These are phyloP conservation scores for Lochmaea crataegi DNA, from an alignment of 2,888 invertebrate species.

Conservation along the genomic window DNA sequence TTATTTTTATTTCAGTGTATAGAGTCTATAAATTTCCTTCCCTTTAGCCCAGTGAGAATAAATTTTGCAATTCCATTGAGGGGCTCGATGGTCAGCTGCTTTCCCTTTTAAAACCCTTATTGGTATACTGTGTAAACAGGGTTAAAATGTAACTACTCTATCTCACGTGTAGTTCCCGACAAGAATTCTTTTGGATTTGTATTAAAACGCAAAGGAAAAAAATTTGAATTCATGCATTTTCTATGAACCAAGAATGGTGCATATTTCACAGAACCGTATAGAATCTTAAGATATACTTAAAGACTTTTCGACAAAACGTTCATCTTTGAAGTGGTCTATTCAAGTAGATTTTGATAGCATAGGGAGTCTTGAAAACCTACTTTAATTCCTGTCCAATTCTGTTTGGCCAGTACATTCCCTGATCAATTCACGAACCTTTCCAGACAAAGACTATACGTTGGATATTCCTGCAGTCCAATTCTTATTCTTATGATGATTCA, in stretches of 20 bases:
- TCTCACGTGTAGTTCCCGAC: conserved; percentile 29
- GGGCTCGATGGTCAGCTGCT: conserved; percentile 62
- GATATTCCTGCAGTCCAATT: no score
- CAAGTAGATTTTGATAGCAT: no score
- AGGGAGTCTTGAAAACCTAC: no score
- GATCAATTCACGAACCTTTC: no score
- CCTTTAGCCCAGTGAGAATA: conserved; percentile 50
- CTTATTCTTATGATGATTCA: no score
- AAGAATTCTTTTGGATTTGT: conserved; percentile 30
- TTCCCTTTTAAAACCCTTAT: conserved; percentile 62
- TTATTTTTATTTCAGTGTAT: conserved; percentile 19
- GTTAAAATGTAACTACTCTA: conserved; percentile 43
- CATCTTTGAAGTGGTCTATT: no score
- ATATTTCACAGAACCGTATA: neutral
- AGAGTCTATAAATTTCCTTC: conserved; percentile 37
- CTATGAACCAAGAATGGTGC: conserved; percentile 5
- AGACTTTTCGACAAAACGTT: no score
- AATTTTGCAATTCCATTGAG: conserved; percentile 64
- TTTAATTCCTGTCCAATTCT: no score
- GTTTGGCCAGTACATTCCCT: no score
- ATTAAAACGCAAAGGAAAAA: conserved; percentile 19
- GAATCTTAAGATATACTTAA: neutral
- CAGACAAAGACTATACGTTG: no score
- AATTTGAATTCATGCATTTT: conserved; percentile 41
- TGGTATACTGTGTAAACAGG: conserved; percentile 67